Conservation (phyloP, 2,113 vertebrate species). For the Gavia stellata region DNA sequence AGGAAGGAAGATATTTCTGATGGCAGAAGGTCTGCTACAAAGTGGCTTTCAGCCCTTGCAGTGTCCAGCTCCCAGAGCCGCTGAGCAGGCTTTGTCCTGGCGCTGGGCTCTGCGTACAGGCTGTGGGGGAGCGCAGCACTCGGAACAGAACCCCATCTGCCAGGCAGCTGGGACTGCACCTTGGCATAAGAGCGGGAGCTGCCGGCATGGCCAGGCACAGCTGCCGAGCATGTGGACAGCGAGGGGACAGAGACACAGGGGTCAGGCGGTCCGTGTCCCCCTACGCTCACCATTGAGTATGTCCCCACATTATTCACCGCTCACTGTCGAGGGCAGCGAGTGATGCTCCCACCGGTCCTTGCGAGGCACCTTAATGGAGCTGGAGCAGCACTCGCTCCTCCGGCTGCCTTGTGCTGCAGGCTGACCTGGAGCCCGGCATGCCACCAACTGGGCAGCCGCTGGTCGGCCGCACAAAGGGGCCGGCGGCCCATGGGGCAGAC, state of each 20-base stretch:
- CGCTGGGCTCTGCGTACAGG: fast-evolving
- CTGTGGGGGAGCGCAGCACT: not conserved
- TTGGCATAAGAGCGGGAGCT: fast-evolving
- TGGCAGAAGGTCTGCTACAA: not conserved
- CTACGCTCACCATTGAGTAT: fast-evolving
- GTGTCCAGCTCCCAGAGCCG: fast-evolving
- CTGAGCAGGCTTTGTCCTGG: not conserved
- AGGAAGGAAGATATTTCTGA: not conserved
- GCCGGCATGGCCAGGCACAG: fast-evolving
- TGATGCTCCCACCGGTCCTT: not conserved
- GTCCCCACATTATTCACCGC: fast-evolving
- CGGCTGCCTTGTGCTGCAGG: fast-evolving
- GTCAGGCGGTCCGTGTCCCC: fast-evolving
- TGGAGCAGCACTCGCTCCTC: not conserved
- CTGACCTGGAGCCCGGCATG: not conserved
- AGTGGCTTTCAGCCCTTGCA: fast-evolving
- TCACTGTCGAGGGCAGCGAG: not conserved
- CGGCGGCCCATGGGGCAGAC: fast-evolving
- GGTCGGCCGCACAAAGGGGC: not conserved
- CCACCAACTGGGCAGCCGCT: fast-evolving
- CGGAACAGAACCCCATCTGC: not conserved
- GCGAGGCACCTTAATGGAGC: fast-evolving
- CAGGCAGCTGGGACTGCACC: not conserved
- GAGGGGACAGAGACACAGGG: no score
- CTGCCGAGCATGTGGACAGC: fast-evolving